These are phyloP conservation scores for Parochlus steinenii DNA, from an alignment of 2,888 invertebrate genomes.

Conservation along the genomic window DNA sequence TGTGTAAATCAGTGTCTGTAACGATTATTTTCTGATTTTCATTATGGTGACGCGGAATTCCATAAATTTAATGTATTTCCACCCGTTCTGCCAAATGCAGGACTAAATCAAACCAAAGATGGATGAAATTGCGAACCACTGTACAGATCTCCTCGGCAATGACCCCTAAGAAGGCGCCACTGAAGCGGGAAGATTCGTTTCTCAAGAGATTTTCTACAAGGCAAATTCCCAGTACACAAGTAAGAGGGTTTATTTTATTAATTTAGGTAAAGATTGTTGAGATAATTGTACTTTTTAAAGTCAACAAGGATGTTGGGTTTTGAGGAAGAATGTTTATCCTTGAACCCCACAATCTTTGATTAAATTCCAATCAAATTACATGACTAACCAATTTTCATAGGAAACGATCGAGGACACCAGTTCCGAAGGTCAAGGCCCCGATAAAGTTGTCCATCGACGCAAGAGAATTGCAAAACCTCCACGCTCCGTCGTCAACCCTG, in stretches of 20 bases:
- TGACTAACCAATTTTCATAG: conserved; percentile 18
- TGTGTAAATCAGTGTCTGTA: too few species aligned
- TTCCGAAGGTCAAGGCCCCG: conserved; percentile 47
- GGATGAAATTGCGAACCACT: conserved; percentile 90
- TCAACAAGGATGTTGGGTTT: too few species aligned
- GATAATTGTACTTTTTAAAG: too few species aligned
- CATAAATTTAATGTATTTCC: neutral
- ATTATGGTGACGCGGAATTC: too few species aligned
- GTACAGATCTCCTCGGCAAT: conserved; percentile 82
- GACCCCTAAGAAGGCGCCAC: conserved; percentile 69
- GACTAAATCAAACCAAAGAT: conserved; percentile 86
- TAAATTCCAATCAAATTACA: too few species aligned
- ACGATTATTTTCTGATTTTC: too few species aligned
- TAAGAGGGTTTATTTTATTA: conserved; percentile 27
- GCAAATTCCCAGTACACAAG: conserved; percentile 76
- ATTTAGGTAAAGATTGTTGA: neutral
- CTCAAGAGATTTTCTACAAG: conserved; percentile 85
- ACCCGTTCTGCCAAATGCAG: conserved; percentile 33
- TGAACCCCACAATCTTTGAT: too few species aligned
- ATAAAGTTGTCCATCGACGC: conserved; percentile 40
- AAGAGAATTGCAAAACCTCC: conserved; percentile 55
- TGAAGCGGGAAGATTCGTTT: conserved; percentile 86
- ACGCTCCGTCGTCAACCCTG: conserved; percentile 78
- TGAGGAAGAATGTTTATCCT: too few species aligned
- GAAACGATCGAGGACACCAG: conserved; percentile 50